Evolutionary conservation across 2,888 invertebrate species (phyloP), one percentile per base, ranked within the genome.

Genomic region (Coleophora deauratella): DNA sequence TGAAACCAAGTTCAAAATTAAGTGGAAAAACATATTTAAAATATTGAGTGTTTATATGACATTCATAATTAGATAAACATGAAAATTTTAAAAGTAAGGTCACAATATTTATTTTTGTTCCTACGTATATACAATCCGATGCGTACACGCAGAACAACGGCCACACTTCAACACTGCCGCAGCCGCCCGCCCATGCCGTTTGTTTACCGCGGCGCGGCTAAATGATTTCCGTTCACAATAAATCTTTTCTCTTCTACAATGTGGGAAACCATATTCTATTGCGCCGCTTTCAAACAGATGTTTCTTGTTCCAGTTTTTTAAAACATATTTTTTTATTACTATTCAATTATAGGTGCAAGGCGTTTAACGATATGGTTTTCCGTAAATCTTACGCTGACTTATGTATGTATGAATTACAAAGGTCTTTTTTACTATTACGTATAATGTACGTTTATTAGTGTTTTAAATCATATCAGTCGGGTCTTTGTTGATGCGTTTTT

Each of bases 191-290:
- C n/a, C n/a, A 44, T 46, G 43, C 47, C 52, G 57, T 59, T 54
- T 63, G 59, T 68, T 66, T 66, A 59, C 54, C 64, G 58, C 57
- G 47, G 54, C 53, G 54, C 61, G 30, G 8, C 21, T 21, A 59
- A 71, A 67, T 69, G 69, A 74, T 79, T 76, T 72, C 72, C 72
- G 69, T 70, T 62, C 48, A 57, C 62, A 69, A 73, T 76, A 76
- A 76, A 77, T 67, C 61, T 12, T 9, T 62, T 55, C 58, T 63
- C 50, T 50, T 58, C 52, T 53, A 55, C 53, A 61, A 54, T 63
- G 59, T 66, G 59, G 57, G 65, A 59, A 63, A n/a, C n/a, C n/a
- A n/a, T n/a, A n/a, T n/a, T n/a, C 59, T 57, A 55, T 45, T 50
- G 46, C 54, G 57, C 59, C 66, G 66, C 62, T 61, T 66, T 56